These are phyloP conservation scores for Eulithis testata DNA, from an alignment of 2,888 invertebrate genomes.

Conservation along the genomic window DNA sequence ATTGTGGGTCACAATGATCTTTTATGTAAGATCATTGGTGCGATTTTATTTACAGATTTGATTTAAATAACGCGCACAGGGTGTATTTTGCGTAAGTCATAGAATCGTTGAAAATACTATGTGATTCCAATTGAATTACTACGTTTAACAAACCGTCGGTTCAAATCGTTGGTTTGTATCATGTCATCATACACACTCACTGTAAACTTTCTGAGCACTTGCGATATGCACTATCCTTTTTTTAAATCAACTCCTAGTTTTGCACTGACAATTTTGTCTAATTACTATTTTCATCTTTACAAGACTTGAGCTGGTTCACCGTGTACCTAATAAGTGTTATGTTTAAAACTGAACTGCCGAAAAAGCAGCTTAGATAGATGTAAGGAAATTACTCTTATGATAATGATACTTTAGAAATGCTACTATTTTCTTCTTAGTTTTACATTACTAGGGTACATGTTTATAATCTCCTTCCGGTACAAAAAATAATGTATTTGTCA, in stretches of 20 bases:
- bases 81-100: slow-evolving; percentile 57
- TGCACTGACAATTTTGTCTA: slow-evolving; percentile 22
- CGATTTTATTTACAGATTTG: slow-evolving; percentile 51
- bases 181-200: slow-evolving; percentile 33
- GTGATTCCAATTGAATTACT: slow-evolving; percentile 42
- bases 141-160: slow-evolving; percentile 41
- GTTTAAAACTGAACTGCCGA: slow-evolving; percentile 35
- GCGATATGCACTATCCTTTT: slow-evolving; percentile 40
- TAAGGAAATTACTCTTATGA: slow-evolving; percentile 44
- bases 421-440: slow-evolving; percentile 15
- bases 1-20: slow-evolving; percentile 6
- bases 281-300: slow-evolving; percentile 22
- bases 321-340: slow-evolving; percentile 33
- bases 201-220: slow-evolving; percentile 42
- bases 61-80: slow-evolving; percentile 63
- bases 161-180: slow-evolving; percentile 44
- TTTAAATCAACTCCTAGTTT: slow-evolving; percentile 16
- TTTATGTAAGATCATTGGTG: slow-evolving; percentile 44
- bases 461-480: not conserved
- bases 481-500: no score
- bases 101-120: slow-evolving; percentile 35
- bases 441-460: not conserved
- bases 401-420: slow-evolving; percentile 32
- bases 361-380: slow-evolving; percentile 35
- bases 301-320: slow-evolving; percentile 20